Conservation (phyloP, 2,113 vertebrate species). For the Loxodonta africana region DNA sequence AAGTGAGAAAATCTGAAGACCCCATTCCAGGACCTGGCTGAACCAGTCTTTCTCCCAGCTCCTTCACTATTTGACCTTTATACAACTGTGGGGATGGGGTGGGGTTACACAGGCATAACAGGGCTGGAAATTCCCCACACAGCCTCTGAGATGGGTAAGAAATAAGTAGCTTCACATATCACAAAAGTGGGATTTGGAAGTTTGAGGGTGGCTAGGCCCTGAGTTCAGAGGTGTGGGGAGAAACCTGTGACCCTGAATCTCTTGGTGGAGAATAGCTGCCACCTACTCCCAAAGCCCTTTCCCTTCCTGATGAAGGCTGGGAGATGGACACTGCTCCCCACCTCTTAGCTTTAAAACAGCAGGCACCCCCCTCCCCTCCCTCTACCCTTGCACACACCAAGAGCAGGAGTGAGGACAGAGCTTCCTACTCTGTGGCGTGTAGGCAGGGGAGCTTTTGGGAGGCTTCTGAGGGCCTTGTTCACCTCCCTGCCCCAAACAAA, state of each 20-base stretch:
- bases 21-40: constrained; percentile 78
- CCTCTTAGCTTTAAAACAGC: constrained; percentile 36
- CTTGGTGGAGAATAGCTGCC: constrained; percentile 79
- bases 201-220: constrained; percentile 81
- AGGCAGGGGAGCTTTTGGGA: constrained; percentile 9
- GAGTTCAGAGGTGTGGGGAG: constrained; percentile 84
- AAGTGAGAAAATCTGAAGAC: constrained; percentile 85
- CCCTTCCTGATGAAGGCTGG: constrained; percentile 60
- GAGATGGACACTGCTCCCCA: constrained; percentile 8
- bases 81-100: constrained; percentile 67
- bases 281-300: constrained; percentile 78
- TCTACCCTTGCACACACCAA: neutral
- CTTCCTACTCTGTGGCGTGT: neutral
- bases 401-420: constrained; percentile 33
- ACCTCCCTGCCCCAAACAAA: constrained; percentile 63
- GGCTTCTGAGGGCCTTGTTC: constrained; percentile 34
- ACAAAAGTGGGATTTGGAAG: constrained; percentile 80
- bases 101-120: constrained; percentile 72
- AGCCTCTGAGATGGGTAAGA: constrained; percentile 80
- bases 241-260: constrained; percentile 83
- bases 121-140: constrained; percentile 64
- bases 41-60: constrained; percentile 62
- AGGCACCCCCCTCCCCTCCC: neutral
- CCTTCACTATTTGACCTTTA: constrained; percentile 66
- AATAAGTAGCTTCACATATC: constrained; percentile 80